phyloP scores from a whole-genome alignment of 2,113 vertebrate species.

The Falcunculus frontatus region DNA sequence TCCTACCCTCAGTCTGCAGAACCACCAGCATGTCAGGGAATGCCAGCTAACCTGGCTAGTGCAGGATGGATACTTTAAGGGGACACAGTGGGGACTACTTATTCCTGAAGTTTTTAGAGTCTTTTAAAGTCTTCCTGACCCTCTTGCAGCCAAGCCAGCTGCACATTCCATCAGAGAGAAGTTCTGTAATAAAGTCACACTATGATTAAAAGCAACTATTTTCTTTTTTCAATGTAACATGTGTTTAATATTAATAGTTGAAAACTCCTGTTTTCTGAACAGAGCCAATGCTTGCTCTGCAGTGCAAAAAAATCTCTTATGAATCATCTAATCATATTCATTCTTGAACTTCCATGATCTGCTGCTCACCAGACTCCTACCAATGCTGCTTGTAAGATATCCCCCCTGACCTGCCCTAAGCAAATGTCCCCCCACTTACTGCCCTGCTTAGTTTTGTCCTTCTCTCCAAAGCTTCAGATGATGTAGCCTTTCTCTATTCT shows the following conservation, averaged over 20 bases:
- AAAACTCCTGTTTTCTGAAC: background rate
- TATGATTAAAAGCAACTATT: background rate
- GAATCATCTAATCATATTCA: background rate
- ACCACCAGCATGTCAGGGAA: background rate
- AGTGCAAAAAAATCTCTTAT: background rate
- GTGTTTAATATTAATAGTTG: background rate
- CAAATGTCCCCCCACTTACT: background rate
- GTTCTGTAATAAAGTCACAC: background rate
- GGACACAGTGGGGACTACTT: background rate
- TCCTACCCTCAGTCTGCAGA: background rate
- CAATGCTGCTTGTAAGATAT: background rate
- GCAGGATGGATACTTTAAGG: background rate
- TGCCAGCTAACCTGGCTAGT: background rate
- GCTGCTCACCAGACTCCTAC: background rate
- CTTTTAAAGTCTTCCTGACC: background rate
- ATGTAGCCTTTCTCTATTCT: background rate
- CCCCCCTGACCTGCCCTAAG: background rate
- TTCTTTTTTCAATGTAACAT: background rate
- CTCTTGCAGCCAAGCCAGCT: background rate
- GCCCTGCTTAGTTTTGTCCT: background rate
- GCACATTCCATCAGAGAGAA: background rate
- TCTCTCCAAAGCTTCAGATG: background rate
- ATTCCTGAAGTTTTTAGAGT: background rate
- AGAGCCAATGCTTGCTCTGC: background rate
- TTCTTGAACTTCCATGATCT: background rate